A percentile compares a stretch with the other conserved stretches of the same genome.
Conservation (phyloP, 2,113 vertebrate genomes). For the Gambusia affinis region DNA sequence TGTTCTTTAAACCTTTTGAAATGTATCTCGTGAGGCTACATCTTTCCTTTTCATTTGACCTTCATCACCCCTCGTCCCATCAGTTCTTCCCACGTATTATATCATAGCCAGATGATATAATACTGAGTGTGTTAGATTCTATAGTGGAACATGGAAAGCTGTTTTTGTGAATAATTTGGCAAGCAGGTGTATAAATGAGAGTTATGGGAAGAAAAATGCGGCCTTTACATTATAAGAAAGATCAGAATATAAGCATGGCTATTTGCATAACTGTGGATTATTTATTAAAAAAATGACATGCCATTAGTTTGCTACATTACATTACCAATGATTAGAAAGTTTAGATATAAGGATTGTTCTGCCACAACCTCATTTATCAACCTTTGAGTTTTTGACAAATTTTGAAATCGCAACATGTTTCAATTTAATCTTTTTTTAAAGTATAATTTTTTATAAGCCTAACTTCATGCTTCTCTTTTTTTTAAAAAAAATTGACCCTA, state of each 20-base stretch:
- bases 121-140: background rate
- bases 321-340: background rate
- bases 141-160: conserved; percentile 1
- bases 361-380: background rate
- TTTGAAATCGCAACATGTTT: no score
- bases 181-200: background rate
- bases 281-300: background rate
- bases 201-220: background rate
- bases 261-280: background rate
- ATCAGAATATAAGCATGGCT: background rate
- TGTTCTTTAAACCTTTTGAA: conserved; percentile 50
- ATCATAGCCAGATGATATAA: conserved; percentile 17
- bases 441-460: background rate
- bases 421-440: no score
- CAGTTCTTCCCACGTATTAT: conserved; percentile 28
- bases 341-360: background rate
- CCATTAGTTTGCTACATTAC: background rate
- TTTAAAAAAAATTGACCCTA: background rate
- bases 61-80: conserved; percentile 29
- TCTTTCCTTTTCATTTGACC: conserved; percentile 9
- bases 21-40: conserved; percentile 32
- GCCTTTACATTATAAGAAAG: background rate
- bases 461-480: background rate
- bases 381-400: background rate
- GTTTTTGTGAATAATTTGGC: background rate